Base-by-base conservation (phyloP, 2,888 invertebrate species). In the Monopis laevigella region DNA sequence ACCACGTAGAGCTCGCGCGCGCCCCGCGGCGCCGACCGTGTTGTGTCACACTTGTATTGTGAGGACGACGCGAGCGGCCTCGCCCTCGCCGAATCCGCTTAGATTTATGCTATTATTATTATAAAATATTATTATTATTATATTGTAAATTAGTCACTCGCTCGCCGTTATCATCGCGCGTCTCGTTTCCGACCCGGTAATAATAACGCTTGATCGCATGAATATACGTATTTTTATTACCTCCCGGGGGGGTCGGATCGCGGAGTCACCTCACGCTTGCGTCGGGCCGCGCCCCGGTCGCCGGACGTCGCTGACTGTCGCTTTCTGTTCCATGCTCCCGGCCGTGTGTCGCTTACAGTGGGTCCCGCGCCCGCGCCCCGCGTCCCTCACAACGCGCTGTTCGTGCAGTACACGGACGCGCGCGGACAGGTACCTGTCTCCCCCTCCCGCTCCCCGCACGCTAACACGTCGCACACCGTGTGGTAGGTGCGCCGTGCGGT, bases 341-440 rank as follows among this genome's bases (percentile, higher is more conserved):
- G n/a, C n/a, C n/a, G n/a, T n/a, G n/a, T n/a, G n/a, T n/a, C n/a
- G 24, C 24, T 6, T 24, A 7, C 12, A 14, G 34, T 10, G 12
- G 34, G 34, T 40, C 29, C 21, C 40, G 39, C 21, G 14, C 17
- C 64, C 41, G 48, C 51, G 48, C 78, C 77, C 78, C 83, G 88
- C 85, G 86, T 90, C 85, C 90, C 92, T 74, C 86, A 88, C 83
- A 94, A 94, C 85, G 93, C 92, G 86, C 90, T 90, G 81, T 92
- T 89, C 87, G 93, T 94, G 86, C 89, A 90, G 86, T 94, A 94
- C 89, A 93, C 93, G 85, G 94, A 94, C 86, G 90, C 91, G 82
- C 90, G 91, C 86, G 93, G 92, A 88, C 93, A 94, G 94, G 94
- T 94, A 92, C 42, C 24, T 39, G 24, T 17, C 17, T 7, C 5